Conservation (phyloP, 2,113 vertebrate genomes). For the Cepphus grylle region DNA sequence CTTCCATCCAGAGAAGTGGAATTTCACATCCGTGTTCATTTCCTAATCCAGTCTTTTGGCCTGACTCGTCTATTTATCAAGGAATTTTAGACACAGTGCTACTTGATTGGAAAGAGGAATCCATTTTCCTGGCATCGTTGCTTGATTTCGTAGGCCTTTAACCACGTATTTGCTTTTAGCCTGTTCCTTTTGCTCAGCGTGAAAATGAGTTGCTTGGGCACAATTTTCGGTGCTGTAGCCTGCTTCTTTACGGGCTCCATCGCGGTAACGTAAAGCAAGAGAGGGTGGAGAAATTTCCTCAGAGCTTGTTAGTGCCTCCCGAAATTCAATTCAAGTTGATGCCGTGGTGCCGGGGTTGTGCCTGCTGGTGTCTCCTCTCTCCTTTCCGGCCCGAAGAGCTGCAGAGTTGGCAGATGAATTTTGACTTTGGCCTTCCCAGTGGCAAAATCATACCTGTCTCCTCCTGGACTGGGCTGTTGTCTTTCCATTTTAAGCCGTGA, state of each 20-base stretch:
- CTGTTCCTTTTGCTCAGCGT: neutral
- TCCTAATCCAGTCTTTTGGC: neutral
- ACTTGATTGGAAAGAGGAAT: neutral
- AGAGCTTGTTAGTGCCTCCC: neutral
- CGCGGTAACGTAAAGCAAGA: neutral
- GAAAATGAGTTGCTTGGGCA: neutral
- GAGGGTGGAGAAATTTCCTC: neutral
- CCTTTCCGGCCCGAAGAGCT: neutral
- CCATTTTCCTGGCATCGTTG: neutral
- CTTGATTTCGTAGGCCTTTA: slow-evolving; percentile 2
- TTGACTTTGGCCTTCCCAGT: neutral
- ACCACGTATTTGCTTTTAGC: neutral
- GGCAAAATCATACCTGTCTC: neutral
- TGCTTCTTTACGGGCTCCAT: neutral
- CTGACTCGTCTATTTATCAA: neutral
- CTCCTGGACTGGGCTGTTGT: neutral
- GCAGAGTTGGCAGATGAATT: neutral
- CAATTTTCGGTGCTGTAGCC: neutral
- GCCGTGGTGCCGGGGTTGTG: neutral
- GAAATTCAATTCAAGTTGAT: neutral
- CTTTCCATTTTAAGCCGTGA: neutral
- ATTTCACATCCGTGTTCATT: neutral
- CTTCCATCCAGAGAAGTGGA: neutral
- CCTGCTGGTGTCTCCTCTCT: neutral
- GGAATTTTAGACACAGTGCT: neutral